Evolutionary conservation across 2,888 invertebrate genomes (phyloP).

Genomic region (Ephialtes manifestator): DNA sequence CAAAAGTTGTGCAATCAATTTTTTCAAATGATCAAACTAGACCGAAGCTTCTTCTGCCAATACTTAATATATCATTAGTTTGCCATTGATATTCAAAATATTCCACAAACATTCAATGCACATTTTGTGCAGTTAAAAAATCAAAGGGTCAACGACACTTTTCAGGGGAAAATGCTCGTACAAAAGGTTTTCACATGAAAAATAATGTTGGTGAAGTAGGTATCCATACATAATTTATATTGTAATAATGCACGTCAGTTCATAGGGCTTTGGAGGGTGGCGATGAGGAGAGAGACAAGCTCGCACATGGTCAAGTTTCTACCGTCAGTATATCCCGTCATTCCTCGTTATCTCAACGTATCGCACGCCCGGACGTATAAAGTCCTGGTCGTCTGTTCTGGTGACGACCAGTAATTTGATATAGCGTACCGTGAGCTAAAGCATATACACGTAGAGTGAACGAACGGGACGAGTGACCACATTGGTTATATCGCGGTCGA

Average conservation of each 20-base stretch:
- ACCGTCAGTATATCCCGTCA: slow-evolving; percentile 5
- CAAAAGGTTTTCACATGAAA: too few species aligned
- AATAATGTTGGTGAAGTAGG: too few species aligned
- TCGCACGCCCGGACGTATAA: slow-evolving; percentile 26
- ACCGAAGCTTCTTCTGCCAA: too few species aligned
- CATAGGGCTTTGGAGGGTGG: neutral
- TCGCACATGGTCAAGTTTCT: neutral
- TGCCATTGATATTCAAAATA: too few species aligned
- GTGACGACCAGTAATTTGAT: slow-evolving; percentile 42
- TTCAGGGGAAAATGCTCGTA: too few species aligned
- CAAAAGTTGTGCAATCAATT: too few species aligned
- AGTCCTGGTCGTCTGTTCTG: slow-evolving; percentile 22
- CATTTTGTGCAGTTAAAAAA: too few species aligned
- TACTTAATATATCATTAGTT: too few species aligned
- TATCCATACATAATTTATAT: neutral
- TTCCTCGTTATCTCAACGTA: slow-evolving; percentile 51
- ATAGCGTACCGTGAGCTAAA: neutral
- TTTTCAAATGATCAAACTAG: too few species aligned
- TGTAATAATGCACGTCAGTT: neutral
- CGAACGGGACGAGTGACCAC: slow-evolving; percentile 23
- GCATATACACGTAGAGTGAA: slow-evolving; percentile 3
- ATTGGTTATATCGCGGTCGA: neutral
- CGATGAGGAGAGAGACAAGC: neutral
- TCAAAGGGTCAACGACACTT: too few species aligned
- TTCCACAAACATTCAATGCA: too few species aligned